Conservation (phyloP, 2,888 invertebrate species). For the Rugalucina vietnamica region DNA sequence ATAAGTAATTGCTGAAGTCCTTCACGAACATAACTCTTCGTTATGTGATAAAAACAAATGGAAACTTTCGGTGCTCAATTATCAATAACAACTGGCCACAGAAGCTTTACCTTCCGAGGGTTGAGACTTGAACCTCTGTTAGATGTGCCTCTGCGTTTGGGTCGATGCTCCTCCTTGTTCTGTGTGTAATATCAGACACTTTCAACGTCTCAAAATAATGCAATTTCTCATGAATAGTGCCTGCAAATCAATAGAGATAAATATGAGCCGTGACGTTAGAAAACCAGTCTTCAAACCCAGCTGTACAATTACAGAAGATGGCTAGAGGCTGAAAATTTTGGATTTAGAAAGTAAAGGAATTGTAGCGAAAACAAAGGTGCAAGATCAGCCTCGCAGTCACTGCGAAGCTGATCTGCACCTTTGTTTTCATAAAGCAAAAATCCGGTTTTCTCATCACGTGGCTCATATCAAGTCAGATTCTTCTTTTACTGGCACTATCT, state of each 20-base stretch:
- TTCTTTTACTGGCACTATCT: too few species aligned
- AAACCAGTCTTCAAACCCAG: neutral
- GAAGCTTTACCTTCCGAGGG: slow-evolving; percentile 70
- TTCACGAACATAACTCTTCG: too few species aligned
- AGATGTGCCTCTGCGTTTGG: slow-evolving; percentile 57
- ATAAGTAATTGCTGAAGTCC: too few species aligned
- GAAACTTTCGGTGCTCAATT: too few species aligned
- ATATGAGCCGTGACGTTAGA: neutral
- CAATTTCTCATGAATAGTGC: slow-evolving; percentile 51
- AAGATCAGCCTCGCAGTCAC: neutral
- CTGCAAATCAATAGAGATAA: slow-evolving; percentile 28
- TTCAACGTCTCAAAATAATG: slow-evolving; percentile 75
- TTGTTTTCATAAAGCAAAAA: neutral
- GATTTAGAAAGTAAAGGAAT: neutral
- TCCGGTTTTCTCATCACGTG: too few species aligned
- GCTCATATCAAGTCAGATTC: too few species aligned
- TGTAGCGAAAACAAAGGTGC: neutral
- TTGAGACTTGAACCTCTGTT: slow-evolving; percentile 68
- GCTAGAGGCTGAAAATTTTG: neutral
- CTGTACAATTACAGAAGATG: neutral
- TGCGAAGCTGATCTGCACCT: neutral
- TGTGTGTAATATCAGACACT: slow-evolving; percentile 62
- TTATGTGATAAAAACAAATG: too few species aligned
- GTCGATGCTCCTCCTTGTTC: slow-evolving; percentile 42
- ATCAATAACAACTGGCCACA: too few species aligned